Base-by-base conservation (phyloP, 2,888 invertebrate species). In the Exephanes ischioxanthus region DNA sequence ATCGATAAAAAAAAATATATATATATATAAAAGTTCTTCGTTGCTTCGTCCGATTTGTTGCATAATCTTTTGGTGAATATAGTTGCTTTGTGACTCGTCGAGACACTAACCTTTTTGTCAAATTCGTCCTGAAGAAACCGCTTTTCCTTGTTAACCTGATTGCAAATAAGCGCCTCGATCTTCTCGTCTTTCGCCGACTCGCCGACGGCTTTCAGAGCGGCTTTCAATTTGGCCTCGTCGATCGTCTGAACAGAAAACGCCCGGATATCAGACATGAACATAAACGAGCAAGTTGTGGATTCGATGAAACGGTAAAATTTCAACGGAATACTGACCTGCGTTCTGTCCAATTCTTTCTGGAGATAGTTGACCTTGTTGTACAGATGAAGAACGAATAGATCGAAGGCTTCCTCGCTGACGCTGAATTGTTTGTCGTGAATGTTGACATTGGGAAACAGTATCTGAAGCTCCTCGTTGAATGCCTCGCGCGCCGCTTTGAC, bases 371-470 rank as follows among this genome's bases (percentile, higher is more conserved):
- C 96, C 92, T 97, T 96, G 53, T 97, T 95, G 91, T 97, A 97
- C 71, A 97, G 97, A 91, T 98, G 97, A 53, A 97, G 95, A 33
- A 98, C 96, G 91, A 98, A 96, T 51, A 97, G 94, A 94, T 98
- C 97, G 88, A 98, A 94, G 87, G 97, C 96, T 11, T 96, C 95
- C 90, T 96, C 95, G 88, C 95, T 94, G 91, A 96, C 93, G 70
- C 95, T 95, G 63, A 96, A 90, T 89, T 96, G 95, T 91, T 96
- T 96, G n/a, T 96, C 96, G 7, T 95, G 93, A 58, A 97, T 94
- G 92, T 97, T 96, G 1, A 97, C 95, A 72, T 96, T 95, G 0
- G 98, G 97, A 90, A 97, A 96, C 61, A 98, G 94, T 76, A 96
- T 96, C 91, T 96, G 95, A 55, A 97, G 94, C 93, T 97, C 96